Evolutionary conservation across 2,113 vertebrate species (phyloP).

Genomic region (Pipa parva): DNA sequence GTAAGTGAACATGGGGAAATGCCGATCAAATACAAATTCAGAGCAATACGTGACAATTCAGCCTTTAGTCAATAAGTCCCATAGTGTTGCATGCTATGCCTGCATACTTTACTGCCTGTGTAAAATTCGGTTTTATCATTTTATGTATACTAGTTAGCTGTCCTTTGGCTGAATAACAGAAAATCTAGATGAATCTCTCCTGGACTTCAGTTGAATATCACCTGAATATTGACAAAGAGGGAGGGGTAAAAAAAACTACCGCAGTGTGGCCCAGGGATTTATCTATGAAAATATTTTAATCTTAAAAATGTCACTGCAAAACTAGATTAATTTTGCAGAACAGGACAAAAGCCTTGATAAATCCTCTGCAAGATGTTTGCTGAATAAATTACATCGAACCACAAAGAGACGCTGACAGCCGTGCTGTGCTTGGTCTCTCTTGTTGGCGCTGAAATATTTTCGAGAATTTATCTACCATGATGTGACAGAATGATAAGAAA

Average conservation of each 20-base stretch:
- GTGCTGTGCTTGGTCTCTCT: neutral
- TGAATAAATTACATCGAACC: slow-evolving; percentile 29
- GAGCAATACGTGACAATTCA: no score
- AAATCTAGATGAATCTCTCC: neutral
- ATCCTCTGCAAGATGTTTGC: slow-evolving; percentile 36
- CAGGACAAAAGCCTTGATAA: slow-evolving; percentile 39
- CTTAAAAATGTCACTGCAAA: slow-evolving; percentile 40
- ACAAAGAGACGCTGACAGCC: neutral
- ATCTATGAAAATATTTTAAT: slow-evolving; percentile 39
- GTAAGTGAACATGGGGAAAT: no score
- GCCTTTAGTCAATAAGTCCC: no score
- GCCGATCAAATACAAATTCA: no score
- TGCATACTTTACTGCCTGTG: no score
- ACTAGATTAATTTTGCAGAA: slow-evolving; percentile 42
- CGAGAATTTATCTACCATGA: neutral
- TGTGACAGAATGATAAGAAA: neutral
- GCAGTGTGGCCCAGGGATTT: slow-evolving; percentile 22
- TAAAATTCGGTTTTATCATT: no score
- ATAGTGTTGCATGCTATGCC: no score
- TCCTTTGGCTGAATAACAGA: neutral
- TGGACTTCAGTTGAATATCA: neutral
- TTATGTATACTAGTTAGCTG: no score
- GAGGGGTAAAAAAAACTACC: slow-evolving; percentile 2
- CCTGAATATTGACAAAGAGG: slow-evolving; percentile 16
- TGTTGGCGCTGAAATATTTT: neutral